Percentiles rank a stretch among this genome's conserved stretches.
Conservation (phyloP, 2,888 invertebrate genomes). For the Plebejus anna region DNA sequence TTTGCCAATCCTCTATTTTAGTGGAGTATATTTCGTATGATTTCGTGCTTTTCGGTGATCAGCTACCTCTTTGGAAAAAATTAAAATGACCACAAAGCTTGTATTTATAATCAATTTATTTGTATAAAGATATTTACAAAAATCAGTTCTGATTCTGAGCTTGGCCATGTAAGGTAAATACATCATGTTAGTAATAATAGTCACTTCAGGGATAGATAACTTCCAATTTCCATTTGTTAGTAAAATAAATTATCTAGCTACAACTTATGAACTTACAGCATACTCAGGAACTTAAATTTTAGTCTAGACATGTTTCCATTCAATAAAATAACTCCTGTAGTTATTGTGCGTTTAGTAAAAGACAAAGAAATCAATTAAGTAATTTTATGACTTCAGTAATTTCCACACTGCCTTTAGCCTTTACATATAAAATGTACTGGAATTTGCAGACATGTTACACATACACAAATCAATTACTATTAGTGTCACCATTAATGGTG, state of each 20-base stretch:
- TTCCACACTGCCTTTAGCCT: too few relatives aligned
- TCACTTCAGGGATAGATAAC: neutral
- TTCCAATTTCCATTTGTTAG: neutral
- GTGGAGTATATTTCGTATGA: too few relatives aligned
- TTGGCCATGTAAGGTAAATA: neutral
- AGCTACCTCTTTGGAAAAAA: neutral
- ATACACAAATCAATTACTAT: neutral
- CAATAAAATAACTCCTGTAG: neutral
- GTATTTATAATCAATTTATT: neutral
- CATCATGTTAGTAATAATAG: neutral
- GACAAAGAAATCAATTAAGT: too few relatives aligned
- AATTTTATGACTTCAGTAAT: too few relatives aligned
- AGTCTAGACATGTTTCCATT: neutral
- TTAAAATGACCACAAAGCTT: neutral
- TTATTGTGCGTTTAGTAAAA: neutral
- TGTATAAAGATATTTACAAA: neutral
- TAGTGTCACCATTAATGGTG: too few relatives aligned
- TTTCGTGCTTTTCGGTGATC: too few relatives aligned
- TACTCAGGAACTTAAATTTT: neutral
- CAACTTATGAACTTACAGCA: neutral
- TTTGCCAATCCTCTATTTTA: too few relatives aligned
- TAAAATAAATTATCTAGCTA: neutral
- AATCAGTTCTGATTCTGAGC: constrained; percentile 2
- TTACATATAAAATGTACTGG: neutral
- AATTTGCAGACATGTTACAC: neutral